Conservation (phyloP, 2,113 vertebrate species). For the Himantopus leucocephalus region DNA sequence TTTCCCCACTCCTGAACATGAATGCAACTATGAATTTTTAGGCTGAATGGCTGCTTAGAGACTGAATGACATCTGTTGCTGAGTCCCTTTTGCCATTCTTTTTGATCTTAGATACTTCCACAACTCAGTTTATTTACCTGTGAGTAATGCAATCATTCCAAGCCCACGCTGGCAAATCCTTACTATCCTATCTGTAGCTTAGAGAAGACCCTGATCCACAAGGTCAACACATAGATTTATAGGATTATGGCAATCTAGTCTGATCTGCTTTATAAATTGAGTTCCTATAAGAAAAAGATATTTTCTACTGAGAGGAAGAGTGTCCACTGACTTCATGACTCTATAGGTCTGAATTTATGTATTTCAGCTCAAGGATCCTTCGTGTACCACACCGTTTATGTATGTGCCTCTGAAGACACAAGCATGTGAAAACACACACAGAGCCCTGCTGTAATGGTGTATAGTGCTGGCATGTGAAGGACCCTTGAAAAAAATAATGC, state of each 20-base stretch:
- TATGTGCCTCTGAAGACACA: background rate
- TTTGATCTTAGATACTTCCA: background rate
- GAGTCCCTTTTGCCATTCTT: background rate
- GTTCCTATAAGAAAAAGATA: background rate
- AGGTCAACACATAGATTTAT: background rate
- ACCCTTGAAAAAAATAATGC: background rate
- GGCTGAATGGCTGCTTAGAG: background rate
- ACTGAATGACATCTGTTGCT: background rate
- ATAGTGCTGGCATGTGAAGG: background rate
- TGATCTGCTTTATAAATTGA: background rate
- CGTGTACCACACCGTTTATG: background rate
- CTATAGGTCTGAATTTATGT: background rate
- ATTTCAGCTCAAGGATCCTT: background rate
- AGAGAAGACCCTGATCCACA: background rate
- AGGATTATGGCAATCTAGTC: conserved; percentile 11
- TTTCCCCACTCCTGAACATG: background rate
- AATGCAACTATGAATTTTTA: background rate
- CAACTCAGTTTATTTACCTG: conserved; percentile 15
- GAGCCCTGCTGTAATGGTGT: background rate
- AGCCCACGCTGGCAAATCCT: conserved; percentile 4
- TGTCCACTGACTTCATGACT: background rate
- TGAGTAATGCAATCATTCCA: conserved; percentile 45
- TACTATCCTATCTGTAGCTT: conserved; percentile 33
- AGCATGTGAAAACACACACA: background rate
- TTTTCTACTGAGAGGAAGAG: background rate